phyloP scores from a whole-genome alignment of 1,140 invertebrate genomes.

The Oreohelix idahoensis region DNA sequence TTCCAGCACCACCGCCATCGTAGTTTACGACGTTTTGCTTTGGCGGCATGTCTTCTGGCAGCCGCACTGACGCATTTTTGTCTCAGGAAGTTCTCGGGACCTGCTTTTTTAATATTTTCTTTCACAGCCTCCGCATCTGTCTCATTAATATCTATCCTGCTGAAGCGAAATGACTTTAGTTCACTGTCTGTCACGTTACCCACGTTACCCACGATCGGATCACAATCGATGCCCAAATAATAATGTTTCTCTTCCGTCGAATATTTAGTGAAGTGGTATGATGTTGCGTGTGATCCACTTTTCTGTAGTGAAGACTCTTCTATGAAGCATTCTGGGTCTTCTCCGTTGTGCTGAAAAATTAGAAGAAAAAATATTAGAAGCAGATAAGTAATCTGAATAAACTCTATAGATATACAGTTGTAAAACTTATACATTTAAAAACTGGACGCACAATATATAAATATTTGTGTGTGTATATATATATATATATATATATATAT shows the following conservation, averaged over 20 bases:
- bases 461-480: too few species aligned
- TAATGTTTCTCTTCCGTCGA: too few species aligned
- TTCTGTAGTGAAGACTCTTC: neutral
- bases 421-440: too few species aligned
- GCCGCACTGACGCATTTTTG: neutral
- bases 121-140: neutral
- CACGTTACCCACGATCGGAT: neutral
- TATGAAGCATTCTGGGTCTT: neutral
- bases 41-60: neutral
- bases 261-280: neutral
- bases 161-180: neutral
- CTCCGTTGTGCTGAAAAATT: neutral
- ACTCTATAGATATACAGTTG: too few species aligned
- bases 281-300: neutral
- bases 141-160: neutral
- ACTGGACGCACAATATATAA: too few species aligned
- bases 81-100: neutral
- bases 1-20: neutral
- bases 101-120: neutral
- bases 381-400: too few species aligned
- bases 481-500: too few species aligned
- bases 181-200: neutral
- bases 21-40: neutral
- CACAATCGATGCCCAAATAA: slow-evolving; percentile 13
- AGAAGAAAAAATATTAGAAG: neutral